Base-by-base conservation (phyloP, 2,888 invertebrate species). In the Drosophila atripex region DNA sequence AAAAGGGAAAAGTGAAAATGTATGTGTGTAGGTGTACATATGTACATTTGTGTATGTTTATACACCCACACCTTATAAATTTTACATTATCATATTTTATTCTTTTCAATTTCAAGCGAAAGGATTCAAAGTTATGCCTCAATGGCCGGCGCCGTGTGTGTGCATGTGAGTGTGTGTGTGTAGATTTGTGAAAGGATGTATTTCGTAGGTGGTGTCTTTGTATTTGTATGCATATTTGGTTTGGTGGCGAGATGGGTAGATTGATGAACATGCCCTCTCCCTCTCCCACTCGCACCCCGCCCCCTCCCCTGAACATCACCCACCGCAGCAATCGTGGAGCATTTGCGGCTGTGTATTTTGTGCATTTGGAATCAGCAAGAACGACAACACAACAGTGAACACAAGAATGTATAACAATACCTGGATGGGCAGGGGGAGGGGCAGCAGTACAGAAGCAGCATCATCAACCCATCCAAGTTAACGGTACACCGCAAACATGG, bases 291-390 rank as follows among this genome's bases (percentile, higher is more conserved):
- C 1, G 18, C 18, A 18, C 18, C 18, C 18, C 18, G 18, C 18
- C 14, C 28, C 45, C 30, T n/a, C 39, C 9, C 4, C 32, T 11
- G 12, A 32, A 16, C 16, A 51, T 8, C 38, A 14, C 39, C 18
- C 41, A 43, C 16, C 59, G 61, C 61, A 47, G 61, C 47, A n/a
- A 77, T 75, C 70, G 70, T 64, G 82, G 76, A 76, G 82, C 85
- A 78, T 75, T 85, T 82, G 85, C 32, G 75, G 59, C 60, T 57
- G 72, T 73, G 73, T 80, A 61, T 82, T 76, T 78, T 71, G 57
- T 75, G 78, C 83, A 74, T 71, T 71, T 58, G 63, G 66, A 72
- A 72, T 57, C 70, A 56, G 39, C 60, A 66, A 61, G 49, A 63
- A 47, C 58, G 71, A 59, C 65, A 71, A 52, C 46, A 47, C 60